Percentiles rank a stretch among this genome's conserved stretches.
These are phyloP conservation scores for Trilocha varians DNA, from an alignment of 2,888 invertebrate genomes.

Conservation along the genomic window DNA sequence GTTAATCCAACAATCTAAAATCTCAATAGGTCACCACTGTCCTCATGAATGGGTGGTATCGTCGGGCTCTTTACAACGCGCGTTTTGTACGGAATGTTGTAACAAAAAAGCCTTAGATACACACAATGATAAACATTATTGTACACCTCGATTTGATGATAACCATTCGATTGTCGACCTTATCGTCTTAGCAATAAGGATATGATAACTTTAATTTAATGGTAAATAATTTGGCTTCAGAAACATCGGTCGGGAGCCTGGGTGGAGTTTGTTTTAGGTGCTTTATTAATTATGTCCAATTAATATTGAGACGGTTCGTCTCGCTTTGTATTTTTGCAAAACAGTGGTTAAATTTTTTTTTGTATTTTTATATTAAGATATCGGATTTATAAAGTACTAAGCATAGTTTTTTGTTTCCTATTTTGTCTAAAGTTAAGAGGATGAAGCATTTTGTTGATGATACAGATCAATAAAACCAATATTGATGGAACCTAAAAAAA, in stretches of 20 bases:
- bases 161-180: slow-evolving; percentile 19
- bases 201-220: slow-evolving; percentile 1
- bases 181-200: slow-evolving; percentile 13
- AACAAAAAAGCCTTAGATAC: slow-evolving; percentile 70
- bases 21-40: slow-evolving; percentile 71
- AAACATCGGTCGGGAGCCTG: slow-evolving; percentile 52
- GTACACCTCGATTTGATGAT: slow-evolving; percentile 19
- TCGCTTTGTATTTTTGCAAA: slow-evolving; percentile 36
- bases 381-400: too few relatives aligned
- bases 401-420: too few relatives aligned
- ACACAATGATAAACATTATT: slow-evolving; percentile 50
- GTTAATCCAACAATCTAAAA: slow-evolving; percentile 35
- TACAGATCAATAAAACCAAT: slow-evolving; percentile 8
- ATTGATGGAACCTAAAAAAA: slow-evolving; percentile 14
- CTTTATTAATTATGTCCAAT: slow-evolving; percentile 72
- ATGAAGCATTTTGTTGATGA: slow-evolving; percentile 5
- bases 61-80: slow-evolving; percentile 70
- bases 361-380: too few relatives aligned
- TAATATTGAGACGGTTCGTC: slow-evolving; percentile 59
- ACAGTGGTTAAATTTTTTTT: slow-evolving; percentile 26
- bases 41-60: slow-evolving; percentile 72
- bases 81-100: slow-evolving; percentile 71
- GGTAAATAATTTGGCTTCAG: slow-evolving; percentile 56
- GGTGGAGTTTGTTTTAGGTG: slow-evolving; percentile 63
- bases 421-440: slow-evolving; percentile 4